phyloP scores from a whole-genome alignment of 2,888 invertebrate genomes.

The Proisotoma minuta region DNA sequence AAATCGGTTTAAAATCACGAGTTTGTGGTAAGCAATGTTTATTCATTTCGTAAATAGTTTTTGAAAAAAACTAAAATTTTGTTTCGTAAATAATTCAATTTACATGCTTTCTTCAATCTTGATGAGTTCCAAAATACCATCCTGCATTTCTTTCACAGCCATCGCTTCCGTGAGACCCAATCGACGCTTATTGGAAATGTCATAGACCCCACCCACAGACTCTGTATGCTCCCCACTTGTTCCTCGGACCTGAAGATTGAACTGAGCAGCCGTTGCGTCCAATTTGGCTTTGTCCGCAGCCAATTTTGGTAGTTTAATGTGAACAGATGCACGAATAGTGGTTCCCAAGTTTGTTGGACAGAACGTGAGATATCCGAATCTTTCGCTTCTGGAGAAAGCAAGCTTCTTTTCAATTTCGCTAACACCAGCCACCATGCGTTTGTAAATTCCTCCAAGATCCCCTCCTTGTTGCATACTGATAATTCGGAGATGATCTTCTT shows the following conservation, averaged over 20 bases:
- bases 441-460: conserved; percentile 37
- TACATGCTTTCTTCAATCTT: conserved; percentile 52
- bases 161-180: conserved; percentile 56
- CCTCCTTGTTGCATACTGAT: conserved; percentile 80
- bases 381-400: conserved; percentile 56
- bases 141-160: conserved; percentile 56
- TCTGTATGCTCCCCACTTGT: conserved; percentile 56
- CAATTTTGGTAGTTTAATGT: conserved; percentile 57
- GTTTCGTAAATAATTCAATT: conserved; percentile 10
- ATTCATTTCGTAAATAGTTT: too few species aligned
- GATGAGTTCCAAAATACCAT: conserved; percentile 54
- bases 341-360: conserved; percentile 61
- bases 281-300: conserved; percentile 51
- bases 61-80: not conserved
- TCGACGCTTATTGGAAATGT: conserved; percentile 56
- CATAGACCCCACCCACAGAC: conserved; percentile 55
- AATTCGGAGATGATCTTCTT: conserved; percentile 95
- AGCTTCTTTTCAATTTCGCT: conserved; percentile 53
- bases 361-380: conserved; percentile 58
- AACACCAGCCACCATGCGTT: conserved; percentile 50
- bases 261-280: conserved; percentile 54
- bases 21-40: too few species aligned
- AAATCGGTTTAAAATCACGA: not conserved
- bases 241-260: conserved; percentile 52
- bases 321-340: conserved; percentile 58